phyloP scores from a whole-genome alignment of 2,113 vertebrate species.

The Rhabdomys dilectus region DNA sequence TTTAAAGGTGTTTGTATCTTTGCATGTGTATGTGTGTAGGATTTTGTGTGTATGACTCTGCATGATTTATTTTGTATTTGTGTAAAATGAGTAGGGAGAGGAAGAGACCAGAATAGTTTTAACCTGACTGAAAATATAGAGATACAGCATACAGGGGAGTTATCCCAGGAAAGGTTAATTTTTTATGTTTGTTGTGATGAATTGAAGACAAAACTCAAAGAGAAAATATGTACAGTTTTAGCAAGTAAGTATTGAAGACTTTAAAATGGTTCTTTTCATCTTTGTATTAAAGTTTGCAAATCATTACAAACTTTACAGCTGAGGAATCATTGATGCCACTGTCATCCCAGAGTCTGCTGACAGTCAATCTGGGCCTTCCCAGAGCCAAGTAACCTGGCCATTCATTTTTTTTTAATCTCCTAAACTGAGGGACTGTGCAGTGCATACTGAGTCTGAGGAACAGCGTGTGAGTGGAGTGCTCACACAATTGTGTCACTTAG shows the following conservation, averaged over 20 bases:
- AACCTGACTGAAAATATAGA: not conserved
- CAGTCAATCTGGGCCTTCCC: not conserved
- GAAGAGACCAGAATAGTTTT: not conserved
- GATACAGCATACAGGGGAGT: not conserved
- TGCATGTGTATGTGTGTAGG: accelerated
- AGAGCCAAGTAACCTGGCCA: not conserved
- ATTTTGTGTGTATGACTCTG: accelerated
- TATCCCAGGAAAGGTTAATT: not conserved
- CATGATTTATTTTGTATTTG: not conserved
- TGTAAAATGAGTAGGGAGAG: not conserved
- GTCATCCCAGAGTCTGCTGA: not conserved
- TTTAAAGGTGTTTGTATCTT: not conserved
- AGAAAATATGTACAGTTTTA: not conserved
- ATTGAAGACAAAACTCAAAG: not conserved
- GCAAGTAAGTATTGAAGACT: not conserved
- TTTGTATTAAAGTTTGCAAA: not conserved
- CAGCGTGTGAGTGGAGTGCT: not conserved
- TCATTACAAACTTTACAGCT: not conserved
- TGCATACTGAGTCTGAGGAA: too few species aligned
- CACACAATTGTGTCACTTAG: not conserved
- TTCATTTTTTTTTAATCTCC: not conserved
- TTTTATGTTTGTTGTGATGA: not conserved
- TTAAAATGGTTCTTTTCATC: not conserved
- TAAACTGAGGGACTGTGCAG: not conserved
- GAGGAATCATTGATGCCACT: not conserved